These are phyloP conservation scores for Sebastes umbrosus DNA, from an alignment of 2,797 vertebrate species.

Conservation along the genomic window DNA sequence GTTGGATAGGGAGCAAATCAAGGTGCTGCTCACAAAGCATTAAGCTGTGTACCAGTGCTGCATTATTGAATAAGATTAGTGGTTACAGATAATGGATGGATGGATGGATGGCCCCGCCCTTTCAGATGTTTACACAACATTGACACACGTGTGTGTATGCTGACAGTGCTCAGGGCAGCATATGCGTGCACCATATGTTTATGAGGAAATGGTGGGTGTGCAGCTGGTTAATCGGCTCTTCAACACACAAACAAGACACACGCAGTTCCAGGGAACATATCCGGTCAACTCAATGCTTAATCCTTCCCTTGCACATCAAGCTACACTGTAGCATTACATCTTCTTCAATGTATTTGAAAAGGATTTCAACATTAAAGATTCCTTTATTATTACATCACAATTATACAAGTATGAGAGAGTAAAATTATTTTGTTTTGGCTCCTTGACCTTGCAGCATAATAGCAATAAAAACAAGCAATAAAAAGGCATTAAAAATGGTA, in stretches of 20 bases:
- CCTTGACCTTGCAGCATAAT: background rate
- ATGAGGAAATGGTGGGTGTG: slow-evolving; percentile 35
- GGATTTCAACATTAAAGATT: background rate
- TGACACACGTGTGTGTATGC: slow-evolving; percentile 25
- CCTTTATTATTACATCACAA: background rate
- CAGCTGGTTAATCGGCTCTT: slow-evolving; percentile 72
- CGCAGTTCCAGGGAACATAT: slow-evolving; percentile 27
- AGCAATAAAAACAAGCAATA: background rate
- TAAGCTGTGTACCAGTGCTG: background rate
- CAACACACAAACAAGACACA: slow-evolving; percentile 56
- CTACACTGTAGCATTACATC: background rate
- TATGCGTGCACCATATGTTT: slow-evolving; percentile 74
- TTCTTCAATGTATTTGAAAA: background rate
- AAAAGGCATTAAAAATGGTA: background rate
- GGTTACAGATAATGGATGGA: too few relatives aligned
- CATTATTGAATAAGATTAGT: background rate
- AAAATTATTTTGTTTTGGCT: too few relatives aligned
- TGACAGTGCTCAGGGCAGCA: slow-evolving; percentile 43
- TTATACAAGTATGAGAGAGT: background rate
- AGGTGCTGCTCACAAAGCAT: background rate
- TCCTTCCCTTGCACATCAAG: slow-evolving; percentile 56
- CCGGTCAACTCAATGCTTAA: slow-evolving; percentile 47
- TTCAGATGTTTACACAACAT: background rate
- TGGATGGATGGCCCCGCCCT: too few relatives aligned
- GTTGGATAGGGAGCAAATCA: background rate